Base-by-base conservation (phyloP, 2,113 vertebrate species). In the Lipophrys pholis region DNA sequence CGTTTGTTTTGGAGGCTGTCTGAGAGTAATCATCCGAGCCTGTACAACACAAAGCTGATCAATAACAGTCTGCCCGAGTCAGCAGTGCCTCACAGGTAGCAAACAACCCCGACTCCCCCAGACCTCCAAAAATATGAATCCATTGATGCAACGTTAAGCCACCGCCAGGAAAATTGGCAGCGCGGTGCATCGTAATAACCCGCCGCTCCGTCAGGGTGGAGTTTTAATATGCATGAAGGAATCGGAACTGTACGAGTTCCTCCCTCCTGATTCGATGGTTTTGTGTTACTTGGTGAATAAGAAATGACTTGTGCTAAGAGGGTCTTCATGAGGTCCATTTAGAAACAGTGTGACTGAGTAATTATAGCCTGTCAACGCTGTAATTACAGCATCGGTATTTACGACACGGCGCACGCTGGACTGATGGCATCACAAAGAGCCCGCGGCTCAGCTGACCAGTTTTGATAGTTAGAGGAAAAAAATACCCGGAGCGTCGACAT, bases 141-240 rank as follows among this genome's bases (percentile, higher is more conserved):
- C 70, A 71, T 17, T 46, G 78, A 81, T 74, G 78, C 65, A 74
- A 80, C 87, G 81, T 81, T 85, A 81, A 74, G 61, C 73, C 17
- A 56, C 74, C 38, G 56, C 53, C 69, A 61, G 63, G 76, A 74
- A 89, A 86, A 87, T 83, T 89, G 83, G 72, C 65, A 73, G 65
- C 68, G 12, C 54, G 3, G 58, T 2, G 40, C 52, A 8, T 10
- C 11, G 41, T 84, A 88, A 84, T 67, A 45, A 58, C 42, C 67
- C 56, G 69, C 46, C 35, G 39, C 63, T 72, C 61, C 35, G 65
- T 76, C 84, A 62, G 69, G 69, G 56, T 43, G 0, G 40, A 48
- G 75, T 72, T 86, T 87, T 90, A 85, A 83, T 90, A 87, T 84
- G 83, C 87, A 82, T 48, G 53, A 70, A 80, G 64, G 52, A 62